Base-by-base conservation (phyloP, 30 jellyfish, hydroid and myxozoan genomes). In the Hydractinia symbiolongicarpus region DNA sequence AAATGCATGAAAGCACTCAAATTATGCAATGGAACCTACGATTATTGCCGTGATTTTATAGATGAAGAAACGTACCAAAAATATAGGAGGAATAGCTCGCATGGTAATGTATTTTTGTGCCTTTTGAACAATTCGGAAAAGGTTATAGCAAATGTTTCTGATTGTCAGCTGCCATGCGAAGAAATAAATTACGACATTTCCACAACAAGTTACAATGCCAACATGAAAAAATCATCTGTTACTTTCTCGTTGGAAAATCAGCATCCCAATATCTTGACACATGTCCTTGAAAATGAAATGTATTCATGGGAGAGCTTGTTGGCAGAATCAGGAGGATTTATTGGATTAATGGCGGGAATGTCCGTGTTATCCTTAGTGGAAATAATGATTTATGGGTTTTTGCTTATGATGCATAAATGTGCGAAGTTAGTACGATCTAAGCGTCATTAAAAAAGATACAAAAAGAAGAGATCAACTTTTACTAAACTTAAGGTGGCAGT, bases 261-360 rank as follows among this genome's bases (percentile, higher is more conserved):
- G 17, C 9, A 64, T 13, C 9, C 19, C 52, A 6, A 64, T 51
- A 4, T 51, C 19, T 4, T n/a, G 19, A 44, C 40, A n/a, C 40
- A 64, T 51, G 19, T 51, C 19, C 52, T n/a, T 2, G 74, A 64
- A 64, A 64, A 64, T n/a, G 74, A 64, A 64, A 4, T 64, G 9
- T 64, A 64, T 51, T 7, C 52, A n/a, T 64, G 19, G 9, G 8
- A 13, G 4, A 51, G 40, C 4, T 64, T 64, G 9, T 6, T 64
- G 19, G 74, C 52, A 6, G 74, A 8, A 13, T n/a, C 17, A 6
- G 74, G 74, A 64, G 74, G 74, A 7, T 64, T 64, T 64, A 6
- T 64, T 13, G 74, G 74, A 7, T 64, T 64, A 51, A 51, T 64
- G 40, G 74, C 74, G 9, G 74, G 74, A 13, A 64, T 64, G 74